Base-by-base conservation (phyloP, 2,888 invertebrate genomes). In the Drymonia ruficornis region DNA sequence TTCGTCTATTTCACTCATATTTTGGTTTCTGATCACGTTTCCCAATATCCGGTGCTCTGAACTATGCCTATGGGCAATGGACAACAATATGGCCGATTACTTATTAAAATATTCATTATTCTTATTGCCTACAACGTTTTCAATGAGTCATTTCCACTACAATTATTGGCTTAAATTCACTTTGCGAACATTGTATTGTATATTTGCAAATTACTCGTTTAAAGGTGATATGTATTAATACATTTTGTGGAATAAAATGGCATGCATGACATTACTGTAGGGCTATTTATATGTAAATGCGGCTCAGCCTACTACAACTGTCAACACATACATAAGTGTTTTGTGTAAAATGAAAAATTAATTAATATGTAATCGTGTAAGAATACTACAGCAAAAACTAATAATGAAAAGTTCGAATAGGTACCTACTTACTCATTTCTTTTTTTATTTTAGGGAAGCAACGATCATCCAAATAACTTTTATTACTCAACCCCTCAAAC, bases 1-100 rank as follows among this genome's bases (percentile, higher is more conserved):
- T 31, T 36, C n/a, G 36, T 36, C 13, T 36, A 36, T n/a, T n/a
- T 36, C 36, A 36, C 36, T n/a, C 36, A 47, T 47, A 47, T 28
- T 68, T 68, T 31, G 19, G 43, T 52, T 64, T 45, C 67, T 28
- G 19, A 42, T 53, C 70, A 71, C 72, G 72, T 67, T 49, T 1
- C 12, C 7, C 49, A n/a, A 29, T 65, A 67, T 70, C 70, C 72
- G 72, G 59, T 48, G 34, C 29, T 49, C 31, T 23, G 47, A 29
- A 55, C 52, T 50, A 55, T 34, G 18, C 53, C 52, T 50, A 55
- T 34, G 18, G 18, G 16, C 34, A 34, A 47, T 47, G 29, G 46
- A n/a, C 29, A 31, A 29, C 9, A 31, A 29, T 19, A 16, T 46
- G 12, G 31, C 16, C 28, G 16, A 34, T 47, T 47, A n/a, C 13